A percentile compares a stretch with the other conserved stretches of the same genome.
These are phyloP conservation scores for Chaetodon trifasciatus DNA, from an alignment of 2,797 vertebrate species.

Conservation along the genomic window DNA sequence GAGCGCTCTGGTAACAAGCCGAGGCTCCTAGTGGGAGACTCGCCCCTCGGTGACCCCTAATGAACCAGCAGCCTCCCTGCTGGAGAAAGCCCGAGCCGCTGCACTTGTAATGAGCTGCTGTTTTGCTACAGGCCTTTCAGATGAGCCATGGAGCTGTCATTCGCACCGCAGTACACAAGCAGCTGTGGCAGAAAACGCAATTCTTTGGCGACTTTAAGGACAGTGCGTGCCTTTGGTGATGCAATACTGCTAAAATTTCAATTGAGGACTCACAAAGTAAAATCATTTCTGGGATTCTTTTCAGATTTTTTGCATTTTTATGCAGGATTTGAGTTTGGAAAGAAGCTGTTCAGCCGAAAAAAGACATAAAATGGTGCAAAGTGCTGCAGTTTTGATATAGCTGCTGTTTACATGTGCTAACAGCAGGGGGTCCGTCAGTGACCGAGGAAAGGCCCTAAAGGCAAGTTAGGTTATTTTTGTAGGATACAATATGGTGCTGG, in stretches of 20 bases:
- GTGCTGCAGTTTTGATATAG: neutral
- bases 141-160: slow-evolving; percentile 79
- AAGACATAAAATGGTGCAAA: neutral
- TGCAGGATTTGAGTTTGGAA: neutral
- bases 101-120: slow-evolving; percentile 78
- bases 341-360: neutral
- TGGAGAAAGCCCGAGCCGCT: slow-evolving; percentile 58
- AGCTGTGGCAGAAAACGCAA: slow-evolving; percentile 55
- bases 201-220: slow-evolving; percentile 57
- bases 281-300: neutral
- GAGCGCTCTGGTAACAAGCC: slow-evolving; percentile 63
- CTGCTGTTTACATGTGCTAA: neutral
- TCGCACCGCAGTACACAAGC: slow-evolving; percentile 61
- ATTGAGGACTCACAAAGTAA: neutral
- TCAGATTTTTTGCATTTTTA: neutral
- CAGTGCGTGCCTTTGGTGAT: slow-evolving; percentile 39
- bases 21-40: slow-evolving; percentile 59
- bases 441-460: neutral
- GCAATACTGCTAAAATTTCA: slow-evolving; percentile 19
- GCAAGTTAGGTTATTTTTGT: neutral
- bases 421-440: neutral
- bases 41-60: slow-evolving; percentile 75
- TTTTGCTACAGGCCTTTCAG: slow-evolving; percentile 65
- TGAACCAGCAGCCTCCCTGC: slow-evolving; percentile 72
- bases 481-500: neutral